Evolutionary conservation across 2,888 invertebrate genomes (phyloP).

Genomic region (Hecatera dysodea): DNA sequence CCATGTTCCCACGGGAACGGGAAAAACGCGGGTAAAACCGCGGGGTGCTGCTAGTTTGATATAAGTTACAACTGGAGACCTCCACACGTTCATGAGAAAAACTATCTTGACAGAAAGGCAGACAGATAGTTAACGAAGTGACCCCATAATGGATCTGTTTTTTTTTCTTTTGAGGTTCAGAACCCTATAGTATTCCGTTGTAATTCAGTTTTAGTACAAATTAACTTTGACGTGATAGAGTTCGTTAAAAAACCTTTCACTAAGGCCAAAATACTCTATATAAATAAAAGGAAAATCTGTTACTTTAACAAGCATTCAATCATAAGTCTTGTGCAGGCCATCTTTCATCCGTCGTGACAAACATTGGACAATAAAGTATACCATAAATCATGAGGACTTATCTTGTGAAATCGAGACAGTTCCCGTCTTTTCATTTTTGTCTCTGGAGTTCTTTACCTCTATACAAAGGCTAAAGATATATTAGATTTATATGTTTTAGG

Average conservation of each 20-base stretch:
- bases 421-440: slow-evolving; percentile 66
- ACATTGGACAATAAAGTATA: slow-evolving; percentile 76
- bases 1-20: too few species aligned
- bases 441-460: slow-evolving; percentile 49
- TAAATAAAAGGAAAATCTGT: slow-evolving; percentile 47
- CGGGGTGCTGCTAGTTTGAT: too few species aligned
- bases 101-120: too few species aligned
- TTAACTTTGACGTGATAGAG: neutral
- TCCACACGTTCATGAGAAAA: too few species aligned
- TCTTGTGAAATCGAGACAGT: slow-evolving; percentile 71
- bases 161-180: too few species aligned
- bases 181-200: too few species aligned
- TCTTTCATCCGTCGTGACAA: slow-evolving; percentile 76
- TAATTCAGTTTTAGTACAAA: neutral
- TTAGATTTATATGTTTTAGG: slow-evolving; percentile 37
- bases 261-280: neutral
- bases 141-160: too few species aligned
- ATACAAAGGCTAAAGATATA: slow-evolving; percentile 24
- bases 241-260: neutral
- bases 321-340: slow-evolving; percentile 63
- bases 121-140: too few species aligned
- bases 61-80: too few species aligned
- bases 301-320: slow-evolving; percentile 66
- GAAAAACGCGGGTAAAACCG: too few species aligned
- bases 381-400: slow-evolving; percentile 79